phyloP scores from a whole-genome alignment of 2,888 invertebrate genomes.

The Melieria crassipennis region DNA sequence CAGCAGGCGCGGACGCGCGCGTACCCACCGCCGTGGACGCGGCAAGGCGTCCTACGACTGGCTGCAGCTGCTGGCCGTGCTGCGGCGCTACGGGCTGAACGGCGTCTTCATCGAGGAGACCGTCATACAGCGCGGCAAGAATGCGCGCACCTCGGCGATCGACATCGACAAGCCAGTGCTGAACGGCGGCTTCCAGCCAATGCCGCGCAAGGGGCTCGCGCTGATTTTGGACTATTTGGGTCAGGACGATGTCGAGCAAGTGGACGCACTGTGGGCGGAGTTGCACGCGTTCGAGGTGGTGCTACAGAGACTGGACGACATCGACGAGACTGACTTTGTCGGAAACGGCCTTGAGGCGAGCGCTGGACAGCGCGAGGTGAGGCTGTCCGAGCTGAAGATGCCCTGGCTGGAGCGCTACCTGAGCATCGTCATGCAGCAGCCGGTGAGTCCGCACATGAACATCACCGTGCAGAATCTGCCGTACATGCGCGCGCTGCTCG shows the following conservation, averaged over 20 bases:
- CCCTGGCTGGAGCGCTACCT: constrained; percentile 42
- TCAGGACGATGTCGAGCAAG: neutral
- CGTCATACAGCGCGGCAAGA: constrained; percentile 31
- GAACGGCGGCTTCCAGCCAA: constrained; percentile 38
- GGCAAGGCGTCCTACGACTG: constrained; percentile 37
- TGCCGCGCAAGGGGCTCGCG: constrained; percentile 25
- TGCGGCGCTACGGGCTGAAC: constrained; percentile 45
- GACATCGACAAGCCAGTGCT: constrained; percentile 44
- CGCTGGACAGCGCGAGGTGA: constrained; percentile 20
- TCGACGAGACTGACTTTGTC: constrained; percentile 38
- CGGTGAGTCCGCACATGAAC: constrained; percentile 30
- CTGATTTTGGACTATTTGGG: constrained; percentile 36
- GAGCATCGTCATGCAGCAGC: constrained; percentile 33
- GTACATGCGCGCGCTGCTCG: constrained; percentile 40
- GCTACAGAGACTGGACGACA: constrained; percentile 30
- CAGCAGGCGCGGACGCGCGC: neutral
- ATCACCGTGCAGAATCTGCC: constrained; percentile 41
- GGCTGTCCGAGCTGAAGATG: constrained; percentile 34
- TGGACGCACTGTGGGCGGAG: constrained; percentile 35
- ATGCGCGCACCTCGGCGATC: constrained; percentile 29
- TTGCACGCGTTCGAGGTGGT: constrained; percentile 38
- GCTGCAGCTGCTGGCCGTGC: constrained; percentile 41
- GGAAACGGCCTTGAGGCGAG: constrained; percentile 19
- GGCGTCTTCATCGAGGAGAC: constrained; percentile 44
- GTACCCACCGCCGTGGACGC: neutral